Evolutionary conservation across 2,113 vertebrate species (phyloP), one percentile per base, ranked within the genome.

Genomic region (Sylvia atricapilla): DNA sequence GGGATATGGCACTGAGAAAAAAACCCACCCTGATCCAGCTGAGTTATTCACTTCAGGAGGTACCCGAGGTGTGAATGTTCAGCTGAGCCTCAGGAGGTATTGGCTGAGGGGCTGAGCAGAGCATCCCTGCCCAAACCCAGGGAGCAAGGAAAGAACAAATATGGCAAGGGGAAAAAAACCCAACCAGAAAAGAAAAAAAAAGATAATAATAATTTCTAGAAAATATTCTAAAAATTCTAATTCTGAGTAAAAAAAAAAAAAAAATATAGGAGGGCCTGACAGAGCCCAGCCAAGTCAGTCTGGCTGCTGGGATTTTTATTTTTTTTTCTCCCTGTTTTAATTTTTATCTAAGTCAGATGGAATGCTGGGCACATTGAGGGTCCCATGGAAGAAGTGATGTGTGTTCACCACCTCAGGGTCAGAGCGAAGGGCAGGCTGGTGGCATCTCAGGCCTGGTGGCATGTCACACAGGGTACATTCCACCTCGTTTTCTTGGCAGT

Each of bases 391-490:
- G 68, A 23, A 46, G 19, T 4, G 2, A 7, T 2, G 0, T 9
- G 50, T 50, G 55, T 55, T 84, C 27, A 8, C 15, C 53, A 13
- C 6, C 49, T 72, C 4, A 6, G 53, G 60, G 30, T 47, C 35
- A 28, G 35, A 44, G 44, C 7, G 0, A 0, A 1, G 44, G 39
- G 19, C 30, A 3, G 46, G 55, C 50, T 60, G 59, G 19, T 0
- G 20, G 68, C 27, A 23, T 2, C 5, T 44, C 37, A 30, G 10
- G 22, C 44, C 37, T 46, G 55, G 7, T 0, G 25, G 9, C 50
- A 3, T 22, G 1, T 15, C 4, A 5, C 31, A 15, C 18, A 13
- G 43, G 6, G 7, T 43, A 35, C 11, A 22, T 66, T 37, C 43
- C 60, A 52, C 37, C 37, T 35, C 15, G 21, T 13, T 19, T 37